Percentiles rank a stretch among this genome's conserved stretches.
Conservation (phyloP, 2,797 vertebrate genomes). For the Anguilla marmorata region DNA sequence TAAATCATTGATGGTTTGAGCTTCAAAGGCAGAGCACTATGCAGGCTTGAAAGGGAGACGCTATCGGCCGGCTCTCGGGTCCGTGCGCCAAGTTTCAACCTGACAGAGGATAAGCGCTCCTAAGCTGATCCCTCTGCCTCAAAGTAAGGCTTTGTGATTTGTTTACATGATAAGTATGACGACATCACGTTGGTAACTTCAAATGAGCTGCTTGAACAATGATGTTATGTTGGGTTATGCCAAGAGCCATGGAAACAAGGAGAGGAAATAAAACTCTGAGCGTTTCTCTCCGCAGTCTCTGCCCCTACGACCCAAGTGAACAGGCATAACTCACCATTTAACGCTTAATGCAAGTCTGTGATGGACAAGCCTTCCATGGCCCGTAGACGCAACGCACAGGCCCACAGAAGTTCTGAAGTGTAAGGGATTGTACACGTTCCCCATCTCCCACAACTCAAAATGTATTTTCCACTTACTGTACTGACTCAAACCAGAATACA, state of each 20-base stretch:
- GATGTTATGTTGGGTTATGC: neutral
- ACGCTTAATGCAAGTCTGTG: neutral
- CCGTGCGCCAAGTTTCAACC: slow-evolving; percentile 6
- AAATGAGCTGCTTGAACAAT: neutral
- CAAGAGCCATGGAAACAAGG: neutral
- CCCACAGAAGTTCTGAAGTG: neutral
- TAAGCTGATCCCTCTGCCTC: neutral
- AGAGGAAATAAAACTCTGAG: neutral
- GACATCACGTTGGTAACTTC: neutral
- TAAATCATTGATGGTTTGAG: slow-evolving; percentile 22
- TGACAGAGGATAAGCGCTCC: neutral
- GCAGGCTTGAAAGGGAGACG: slow-evolving; percentile 12
- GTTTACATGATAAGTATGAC: slow-evolving; percentile 11
- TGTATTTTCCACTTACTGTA: neutral
- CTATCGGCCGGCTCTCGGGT: neutral
- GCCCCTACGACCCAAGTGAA: neutral
- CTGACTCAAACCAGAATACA: neutral
- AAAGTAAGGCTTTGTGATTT: slow-evolving; percentile 22
- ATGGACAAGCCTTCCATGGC: neutral
- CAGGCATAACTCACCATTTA: neutral
- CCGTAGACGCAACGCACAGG: neutral
- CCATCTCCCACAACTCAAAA: neutral
- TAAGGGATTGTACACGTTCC: neutral
- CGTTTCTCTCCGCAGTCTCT: neutral
- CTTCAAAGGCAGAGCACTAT: slow-evolving; percentile 28